Conservation (phyloP, 1,140 invertebrate genomes). For the Aphelinus certus region DNA sequence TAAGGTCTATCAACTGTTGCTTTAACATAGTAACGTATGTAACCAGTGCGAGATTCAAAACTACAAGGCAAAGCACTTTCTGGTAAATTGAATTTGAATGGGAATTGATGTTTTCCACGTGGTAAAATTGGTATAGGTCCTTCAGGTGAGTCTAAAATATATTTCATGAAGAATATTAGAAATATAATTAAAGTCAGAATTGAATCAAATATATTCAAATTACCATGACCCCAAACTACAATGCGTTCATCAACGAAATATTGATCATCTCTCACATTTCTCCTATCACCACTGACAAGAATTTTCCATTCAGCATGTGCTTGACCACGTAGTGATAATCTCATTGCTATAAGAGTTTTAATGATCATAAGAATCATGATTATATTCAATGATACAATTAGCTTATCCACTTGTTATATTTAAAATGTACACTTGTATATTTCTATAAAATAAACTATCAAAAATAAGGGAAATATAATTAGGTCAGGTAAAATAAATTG, state of each 20-base stretch:
- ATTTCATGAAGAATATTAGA: background rate
- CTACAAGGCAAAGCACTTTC: slow-evolving; percentile 83
- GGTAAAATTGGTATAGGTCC: slow-evolving; percentile 80
- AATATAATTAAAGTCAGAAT: background rate
- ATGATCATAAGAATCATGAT: too few relatives aligned
- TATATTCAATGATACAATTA: too few relatives aligned
- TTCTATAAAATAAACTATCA: too few relatives aligned
- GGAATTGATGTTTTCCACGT: slow-evolving; percentile 79
- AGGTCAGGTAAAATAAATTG: too few relatives aligned
- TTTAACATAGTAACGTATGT: slow-evolving; percentile 83
- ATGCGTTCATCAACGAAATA: slow-evolving; percentile 83
- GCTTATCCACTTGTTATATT: too few relatives aligned
- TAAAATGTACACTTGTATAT: too few relatives aligned
- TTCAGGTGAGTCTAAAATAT: slow-evolving; percentile 70
- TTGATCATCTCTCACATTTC: slow-evolving; percentile 84
- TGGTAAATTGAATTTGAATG: slow-evolving; percentile 81
- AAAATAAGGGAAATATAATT: too few relatives aligned
- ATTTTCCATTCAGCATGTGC: slow-evolving; percentile 88
- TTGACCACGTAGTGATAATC: slow-evolving; percentile 79
- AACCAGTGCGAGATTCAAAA: slow-evolving; percentile 82
- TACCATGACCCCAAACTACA: slow-evolving; percentile 84
- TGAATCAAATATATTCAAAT: slow-evolving; percentile 15
- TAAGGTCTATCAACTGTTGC: slow-evolving; percentile 85
- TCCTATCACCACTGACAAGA: slow-evolving; percentile 77
- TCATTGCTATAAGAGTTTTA: slow-evolving; percentile 69